Evolutionary conservation across 2,888 invertebrate genomes (phyloP), one percentile per base, ranked within the genome.

Genomic region (Noctua janthe): DNA sequence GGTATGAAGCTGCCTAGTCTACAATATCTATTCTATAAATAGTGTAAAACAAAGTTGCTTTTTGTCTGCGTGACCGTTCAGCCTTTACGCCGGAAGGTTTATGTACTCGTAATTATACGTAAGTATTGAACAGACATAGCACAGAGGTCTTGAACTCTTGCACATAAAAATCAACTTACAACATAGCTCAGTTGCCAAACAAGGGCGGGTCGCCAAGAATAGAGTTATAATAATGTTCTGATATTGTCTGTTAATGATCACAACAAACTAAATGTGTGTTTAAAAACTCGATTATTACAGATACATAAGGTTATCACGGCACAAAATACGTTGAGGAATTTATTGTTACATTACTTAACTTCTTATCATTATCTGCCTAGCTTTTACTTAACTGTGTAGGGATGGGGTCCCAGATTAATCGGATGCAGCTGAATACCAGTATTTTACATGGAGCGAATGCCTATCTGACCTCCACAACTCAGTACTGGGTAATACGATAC

Each of bases 221-320:
- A n/a, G n/a, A 51, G 11, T 13, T 1, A 29, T 20, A 51, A 51
- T 75, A 29, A n/a, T 29, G 13, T 43, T 23, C 39, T 23, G 23
- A 43, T 11, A 23, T 23, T 67, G 39, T 67, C n/a, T 67, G 23
- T 67, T n/a, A 15, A 20, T 39, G 29, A 20, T 20, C 10, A 51
- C 15, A 43, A 74, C 20, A 29, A 74, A 75, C 51, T 20, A 43
- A 49, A 51, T 29, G 73, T 39, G 20, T 20, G 7, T 54, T 13
- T n/a, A 20, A 75, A 54, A 39, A 73, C 39, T 39, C 20, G 6
- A n/a, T 69, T 29, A 43, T 15, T 51, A 29, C n/a, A 43, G 10
- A 7, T 1, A 20, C 43, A 29, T 23, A 74, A 74, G 51, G 43
- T 74, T 75, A 74, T 74, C 73, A 43, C 11, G 29, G 15, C 39